Percentiles rank a stretch among this genome's conserved stretches.
phyloP scores from a whole-genome alignment of 2,888 invertebrate genomes.

The Tetranychus piercei region DNA sequence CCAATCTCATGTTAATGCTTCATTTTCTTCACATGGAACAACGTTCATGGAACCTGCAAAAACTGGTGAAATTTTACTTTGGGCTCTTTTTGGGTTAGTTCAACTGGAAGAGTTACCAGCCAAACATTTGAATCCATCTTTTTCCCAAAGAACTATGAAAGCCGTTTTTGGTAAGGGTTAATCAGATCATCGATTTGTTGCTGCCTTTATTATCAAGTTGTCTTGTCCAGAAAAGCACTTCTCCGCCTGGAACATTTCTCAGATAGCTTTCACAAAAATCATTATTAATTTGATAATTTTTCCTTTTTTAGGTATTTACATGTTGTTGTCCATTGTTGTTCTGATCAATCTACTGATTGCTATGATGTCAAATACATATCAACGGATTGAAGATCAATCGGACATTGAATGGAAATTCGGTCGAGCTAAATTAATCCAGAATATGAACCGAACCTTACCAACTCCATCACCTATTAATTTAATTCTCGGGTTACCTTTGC shows the following conservation, averaged over 20 bases:
- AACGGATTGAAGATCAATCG: slow-evolving; percentile 95
- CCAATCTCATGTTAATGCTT: slow-evolving; percentile 24
- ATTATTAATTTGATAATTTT: neutral
- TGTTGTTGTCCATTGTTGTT: slow-evolving; percentile 93
- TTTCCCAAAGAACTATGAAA: slow-evolving; percentile 33
- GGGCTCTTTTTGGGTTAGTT: slow-evolving; percentile 86
- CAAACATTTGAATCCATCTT: slow-evolving; percentile 35
- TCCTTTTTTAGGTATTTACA: slow-evolving; percentile 46
- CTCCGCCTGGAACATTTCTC: too few species aligned
- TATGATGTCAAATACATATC: slow-evolving; percentile 99
- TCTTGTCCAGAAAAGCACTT: too few species aligned
- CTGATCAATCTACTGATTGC: slow-evolving; percentile 97
- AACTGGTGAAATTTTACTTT: slow-evolving; percentile 92
- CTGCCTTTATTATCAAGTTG: neutral
- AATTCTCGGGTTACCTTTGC: slow-evolving; percentile 35
- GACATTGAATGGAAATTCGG: slow-evolving; percentile 99
- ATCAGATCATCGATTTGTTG: neutral
- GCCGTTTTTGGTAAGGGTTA: slow-evolving; percentile 56
- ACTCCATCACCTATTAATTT: slow-evolving; percentile 95
- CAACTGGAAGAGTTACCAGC: slow-evolving; percentile 41
- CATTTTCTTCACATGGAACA: slow-evolving; percentile 25
- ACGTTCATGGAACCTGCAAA: slow-evolving; percentile 57
- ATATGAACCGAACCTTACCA: slow-evolving; percentile 91
- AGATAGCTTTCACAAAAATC: neutral
- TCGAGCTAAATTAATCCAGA: slow-evolving; percentile 85